These are phyloP conservation scores for Origma solitaria DNA, from an alignment of 2,113 vertebrate species.

Conservation along the genomic window DNA sequence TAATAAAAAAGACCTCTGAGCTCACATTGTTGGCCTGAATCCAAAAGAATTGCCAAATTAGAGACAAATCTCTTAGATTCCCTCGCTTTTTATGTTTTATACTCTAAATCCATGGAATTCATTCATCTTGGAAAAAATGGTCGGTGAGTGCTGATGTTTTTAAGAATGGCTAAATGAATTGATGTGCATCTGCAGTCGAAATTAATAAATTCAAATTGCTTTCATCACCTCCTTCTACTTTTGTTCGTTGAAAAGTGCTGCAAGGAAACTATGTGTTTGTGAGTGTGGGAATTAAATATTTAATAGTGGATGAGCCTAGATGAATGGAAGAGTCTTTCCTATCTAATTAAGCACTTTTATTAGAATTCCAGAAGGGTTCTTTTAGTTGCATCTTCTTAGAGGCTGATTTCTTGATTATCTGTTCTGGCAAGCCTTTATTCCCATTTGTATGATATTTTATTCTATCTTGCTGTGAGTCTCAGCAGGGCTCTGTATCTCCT, in stretches of 20 bases:
- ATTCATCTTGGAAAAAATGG: neutral
- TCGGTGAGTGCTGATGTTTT: neutral
- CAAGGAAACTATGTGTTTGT: neutral
- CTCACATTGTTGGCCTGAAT: neutral
- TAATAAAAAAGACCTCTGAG: neutral
- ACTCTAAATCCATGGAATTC: neutral
- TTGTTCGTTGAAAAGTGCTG: neutral
- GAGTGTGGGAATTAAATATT: neutral
- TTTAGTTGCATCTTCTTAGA: neutral
- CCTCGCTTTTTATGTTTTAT: neutral
- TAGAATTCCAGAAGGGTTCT: neutral
- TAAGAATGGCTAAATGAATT: neutral
- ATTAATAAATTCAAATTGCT: neutral
- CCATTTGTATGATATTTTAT: neutral
- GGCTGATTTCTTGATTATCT: constrained; percentile 15
- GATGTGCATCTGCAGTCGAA: neutral
- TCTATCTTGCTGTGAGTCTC: neutral
- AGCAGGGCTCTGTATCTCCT: neutral
- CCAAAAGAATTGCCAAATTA: neutral
- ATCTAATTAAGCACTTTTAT: constrained; percentile 9
- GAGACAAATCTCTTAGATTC: neutral
- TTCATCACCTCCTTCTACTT: neutral
- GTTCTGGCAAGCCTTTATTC: constrained; percentile 32
- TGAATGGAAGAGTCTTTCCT: neutral
- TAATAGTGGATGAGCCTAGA: neutral